Evolutionary conservation across 2,888 invertebrate species (phyloP), one percentile per base, ranked within the genome.

Genomic region (Nasonovia ribisnigri): DNA sequence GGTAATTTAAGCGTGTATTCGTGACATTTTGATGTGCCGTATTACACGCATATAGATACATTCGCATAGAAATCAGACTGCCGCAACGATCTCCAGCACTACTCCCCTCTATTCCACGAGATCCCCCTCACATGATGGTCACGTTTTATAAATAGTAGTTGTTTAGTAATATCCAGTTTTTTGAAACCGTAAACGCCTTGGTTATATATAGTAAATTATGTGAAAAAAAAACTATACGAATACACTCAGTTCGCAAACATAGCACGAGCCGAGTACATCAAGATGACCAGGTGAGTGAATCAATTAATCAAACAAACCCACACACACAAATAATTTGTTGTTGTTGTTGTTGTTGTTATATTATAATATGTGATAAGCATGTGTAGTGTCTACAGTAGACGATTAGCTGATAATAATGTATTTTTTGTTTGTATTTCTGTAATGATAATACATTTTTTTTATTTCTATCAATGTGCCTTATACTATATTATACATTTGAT

Each of bases 101-200:
- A 48, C 60, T 87, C 92, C 54, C 88, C 24, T 46, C 92, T 24
- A 60, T 36, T 87, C 86, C 48, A 48, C 16, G 36, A 16, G 86
- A 57, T 57, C 87, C 86, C 92, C 60, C 87, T 60, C 46, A 90
- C 90, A n/a, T 36, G 26, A 46, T 46, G 48, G 42, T 88, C 92
- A 67, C 92, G 92, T 92, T 92, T 91, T 57, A 77, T 51, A 88
- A 48, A 51, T 29, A 48, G 77, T 11, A 87, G 54, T 48, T 43
- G 51, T 88, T 67, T 89, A 42, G 84, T 84, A 93, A 93, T 84
- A 93, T 93, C 92, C 89, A 93, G 92, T 89, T 89, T 89, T 93
- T 84, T 91, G 51, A 92, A 89, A 57, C 54, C 43, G 48, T 88
- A 51, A 54, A 92, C 77, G 43, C 54, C 92, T 88, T 43, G 92